Percentiles rank a stretch among this genome's conserved stretches.
Conservation (phyloP, 2,797 vertebrate species). For the Cyclura pinguis region DNA sequence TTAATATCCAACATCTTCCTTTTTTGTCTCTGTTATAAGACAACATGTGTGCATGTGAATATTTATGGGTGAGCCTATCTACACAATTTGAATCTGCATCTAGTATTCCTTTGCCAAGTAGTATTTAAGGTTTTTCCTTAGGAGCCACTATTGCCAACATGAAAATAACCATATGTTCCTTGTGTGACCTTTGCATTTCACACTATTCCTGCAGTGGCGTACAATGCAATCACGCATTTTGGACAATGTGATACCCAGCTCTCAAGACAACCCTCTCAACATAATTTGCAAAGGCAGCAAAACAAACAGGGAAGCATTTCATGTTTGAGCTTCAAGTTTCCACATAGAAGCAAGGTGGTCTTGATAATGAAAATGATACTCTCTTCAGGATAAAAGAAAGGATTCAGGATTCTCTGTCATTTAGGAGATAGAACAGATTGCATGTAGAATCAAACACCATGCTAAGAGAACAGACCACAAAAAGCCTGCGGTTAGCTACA, state of each 20-base stretch:
- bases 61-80: not conserved
- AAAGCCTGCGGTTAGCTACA: too few relatives aligned
- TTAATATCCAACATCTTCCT: not conserved
- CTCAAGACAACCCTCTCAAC: not conserved
- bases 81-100: not conserved
- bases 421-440: too few relatives aligned
- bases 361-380: not conserved
- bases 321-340: not conserved
- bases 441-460: too few relatives aligned
- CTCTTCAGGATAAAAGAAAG: too few relatives aligned
- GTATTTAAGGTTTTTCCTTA: too few relatives aligned
- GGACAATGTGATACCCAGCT: not conserved
- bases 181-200: not conserved
- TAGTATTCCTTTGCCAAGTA: not conserved
- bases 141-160: not conserved
- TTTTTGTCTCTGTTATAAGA: not conserved
- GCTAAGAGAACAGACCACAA: too few relatives aligned
- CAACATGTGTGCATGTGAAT: too few relatives aligned
- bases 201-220: not conserved
- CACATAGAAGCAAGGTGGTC: too few relatives aligned
- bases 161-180: too few relatives aligned
- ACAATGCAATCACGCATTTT: too few relatives aligned
- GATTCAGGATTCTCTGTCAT: not conserved
- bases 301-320: not conserved
- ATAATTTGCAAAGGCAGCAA: not conserved